phyloP scores from a whole-genome alignment of 1,140 invertebrate species.

The Ctenoplectra terminalis region DNA sequence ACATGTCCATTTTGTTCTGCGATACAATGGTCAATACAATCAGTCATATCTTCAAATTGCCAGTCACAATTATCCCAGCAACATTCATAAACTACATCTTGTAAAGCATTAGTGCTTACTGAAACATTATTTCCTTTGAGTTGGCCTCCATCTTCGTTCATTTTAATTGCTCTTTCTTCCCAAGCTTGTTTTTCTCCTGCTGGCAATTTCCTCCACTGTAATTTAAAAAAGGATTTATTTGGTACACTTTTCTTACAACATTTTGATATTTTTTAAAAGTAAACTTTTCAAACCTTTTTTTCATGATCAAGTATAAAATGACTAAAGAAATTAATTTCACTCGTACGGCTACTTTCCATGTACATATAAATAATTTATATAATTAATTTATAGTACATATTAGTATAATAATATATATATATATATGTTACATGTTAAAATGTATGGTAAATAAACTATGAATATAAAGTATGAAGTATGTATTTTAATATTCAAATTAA shows the following conservation, averaged over 20 bases:
- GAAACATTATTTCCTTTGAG: conserved; percentile 76
- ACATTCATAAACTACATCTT: conserved; percentile 91
- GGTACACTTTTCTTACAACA: conserved; percentile 3
- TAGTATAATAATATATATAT: conserved; percentile 1
- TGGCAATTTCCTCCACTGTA: conserved; percentile 95
- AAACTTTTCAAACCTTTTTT: conserved; percentile 28
- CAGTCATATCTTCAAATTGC: conserved; percentile 95
- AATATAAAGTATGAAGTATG: conserved; percentile 4
- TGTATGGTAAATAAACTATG: neutral
- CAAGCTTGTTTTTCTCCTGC: conserved; percentile 94
- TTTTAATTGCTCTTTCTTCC: conserved; percentile 94
- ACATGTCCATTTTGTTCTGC: conserved; percentile 88
- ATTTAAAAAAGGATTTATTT: conserved; percentile 57
- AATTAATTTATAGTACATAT: conserved; percentile 25
- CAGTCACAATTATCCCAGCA: conserved; percentile 96
- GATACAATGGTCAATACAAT: conserved; percentile 95
- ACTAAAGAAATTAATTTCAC: conserved; percentile 26
- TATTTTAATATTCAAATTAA: conserved; percentile 14
- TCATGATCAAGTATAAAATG: conserved; percentile 16
- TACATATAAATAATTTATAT: neutral
- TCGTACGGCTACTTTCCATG: conserved; percentile 37
- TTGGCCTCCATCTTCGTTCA: conserved; percentile 90
- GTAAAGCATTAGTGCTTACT: conserved; percentile 67
- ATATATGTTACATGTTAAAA: neutral
- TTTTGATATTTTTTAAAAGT: conserved; percentile 6